Evolutionary conservation across 1,140 invertebrate genomes (phyloP).

Genomic region (Penaeus vannamei): DNA sequence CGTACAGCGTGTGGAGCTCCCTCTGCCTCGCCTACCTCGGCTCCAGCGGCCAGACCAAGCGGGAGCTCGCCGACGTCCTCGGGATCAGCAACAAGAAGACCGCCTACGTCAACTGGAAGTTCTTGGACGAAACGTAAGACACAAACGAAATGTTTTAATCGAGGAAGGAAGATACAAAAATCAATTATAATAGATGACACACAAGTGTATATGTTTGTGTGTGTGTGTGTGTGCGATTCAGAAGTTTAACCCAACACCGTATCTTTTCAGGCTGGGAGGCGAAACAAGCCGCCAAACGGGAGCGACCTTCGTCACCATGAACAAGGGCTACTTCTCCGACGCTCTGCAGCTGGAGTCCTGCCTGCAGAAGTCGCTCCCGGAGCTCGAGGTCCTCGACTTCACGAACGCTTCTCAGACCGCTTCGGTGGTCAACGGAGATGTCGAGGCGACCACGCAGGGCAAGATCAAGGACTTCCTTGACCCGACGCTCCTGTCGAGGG

Average conservation of each 20-base stretch:
- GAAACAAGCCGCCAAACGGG: no score
- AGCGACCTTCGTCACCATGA: not conserved
- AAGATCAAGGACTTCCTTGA: constrained; percentile 17
- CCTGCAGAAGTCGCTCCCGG: not conserved
- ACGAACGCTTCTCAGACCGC: not conserved
- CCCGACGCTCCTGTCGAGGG: not conserved
- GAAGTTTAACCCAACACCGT: no score
- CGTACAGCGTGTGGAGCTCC: constrained; percentile 86
- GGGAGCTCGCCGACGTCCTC: not conserved
- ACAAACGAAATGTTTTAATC: no score
- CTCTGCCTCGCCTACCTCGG: constrained; percentile 85
- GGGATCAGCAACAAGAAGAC: not conserved
- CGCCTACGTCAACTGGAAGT: not conserved
- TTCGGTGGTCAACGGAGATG: not conserved
- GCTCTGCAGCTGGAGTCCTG: not conserved
- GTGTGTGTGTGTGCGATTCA: no score
- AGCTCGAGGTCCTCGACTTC: constrained; percentile 17
- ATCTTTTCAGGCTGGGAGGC: no score
- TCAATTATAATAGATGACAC: no score
- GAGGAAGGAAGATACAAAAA: no score
- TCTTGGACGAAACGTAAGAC: no score
- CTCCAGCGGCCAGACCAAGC: constrained; percentile 78
- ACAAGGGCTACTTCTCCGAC: constrained; percentile 16
- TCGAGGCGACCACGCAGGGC: not conserved
- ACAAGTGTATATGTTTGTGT: no score